A percentile compares a stretch with the other conserved stretches of the same genome.
These are phyloP conservation scores for Tryphoninae sp. DNA, from an alignment of 2,888 invertebrate species.

Conservation along the genomic window DNA sequence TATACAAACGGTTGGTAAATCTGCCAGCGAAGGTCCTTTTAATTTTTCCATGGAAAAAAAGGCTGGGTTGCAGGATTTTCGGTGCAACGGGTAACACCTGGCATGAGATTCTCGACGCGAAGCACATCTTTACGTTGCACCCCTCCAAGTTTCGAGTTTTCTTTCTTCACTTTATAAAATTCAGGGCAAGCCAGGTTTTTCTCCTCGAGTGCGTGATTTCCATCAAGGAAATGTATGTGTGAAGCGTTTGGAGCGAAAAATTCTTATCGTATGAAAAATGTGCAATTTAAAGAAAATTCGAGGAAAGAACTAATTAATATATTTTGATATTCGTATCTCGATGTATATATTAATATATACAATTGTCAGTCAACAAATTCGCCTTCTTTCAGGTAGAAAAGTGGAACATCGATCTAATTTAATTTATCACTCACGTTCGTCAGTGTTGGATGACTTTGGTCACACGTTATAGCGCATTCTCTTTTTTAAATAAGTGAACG, in stretches of 20 bases:
- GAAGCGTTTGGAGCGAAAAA: neutral
- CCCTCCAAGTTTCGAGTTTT: slow-evolving; percentile 10
- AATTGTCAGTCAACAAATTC: slow-evolving; percentile 31
- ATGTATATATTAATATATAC: slow-evolving; percentile 40
- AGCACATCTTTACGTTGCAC: slow-evolving; percentile 17
- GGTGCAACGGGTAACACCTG: slow-evolving; percentile 64
- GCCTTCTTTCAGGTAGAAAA: slow-evolving; percentile 21
- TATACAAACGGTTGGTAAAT: slow-evolving; percentile 16
- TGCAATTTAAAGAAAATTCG: neutral
- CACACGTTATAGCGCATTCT: slow-evolving; percentile 4
- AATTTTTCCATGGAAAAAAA: slow-evolving; percentile 62
- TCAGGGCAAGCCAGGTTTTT: slow-evolving; percentile 6
- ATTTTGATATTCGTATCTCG: slow-evolving; percentile 20
- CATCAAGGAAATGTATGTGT: neutral
- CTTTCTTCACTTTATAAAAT: neutral
- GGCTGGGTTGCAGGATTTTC: slow-evolving; percentile 54
- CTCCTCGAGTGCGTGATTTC: neutral
- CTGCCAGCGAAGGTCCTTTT: slow-evolving; percentile 49
- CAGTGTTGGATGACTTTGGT: slow-evolving; percentile 49
- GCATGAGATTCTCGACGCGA: slow-evolving; percentile 46
- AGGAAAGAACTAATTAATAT: neutral
- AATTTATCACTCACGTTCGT: slow-evolving; percentile 4
- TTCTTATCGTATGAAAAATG: neutral
- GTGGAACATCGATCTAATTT: neutral
- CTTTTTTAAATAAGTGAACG: slow-evolving; percentile 22